Evolutionary conservation across 2,113 vertebrate genomes (phyloP), one percentile per base, ranked within the genome.

Genomic region (Ascaphus truei): DNA sequence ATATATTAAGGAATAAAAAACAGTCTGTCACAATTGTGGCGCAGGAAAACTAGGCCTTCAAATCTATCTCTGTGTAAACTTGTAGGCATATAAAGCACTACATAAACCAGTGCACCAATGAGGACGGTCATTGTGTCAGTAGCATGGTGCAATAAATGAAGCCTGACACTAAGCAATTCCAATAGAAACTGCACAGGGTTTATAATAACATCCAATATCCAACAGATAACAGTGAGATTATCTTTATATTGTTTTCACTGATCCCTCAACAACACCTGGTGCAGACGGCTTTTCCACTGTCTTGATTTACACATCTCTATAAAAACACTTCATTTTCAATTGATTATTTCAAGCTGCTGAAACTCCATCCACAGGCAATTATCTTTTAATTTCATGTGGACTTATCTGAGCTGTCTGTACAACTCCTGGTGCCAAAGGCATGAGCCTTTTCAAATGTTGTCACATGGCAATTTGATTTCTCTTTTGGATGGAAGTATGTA

Each of bases 321-420:
- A 30, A 18, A 10, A 30, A 53, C 8, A 45, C 16, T 45, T 45
- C 41, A 77, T 81, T 76, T 73, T 62, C 75, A 81, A 73, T 67
- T 59, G 37, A 83, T 84, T 76, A 68, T 73, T 80, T 84, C 73
- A 79, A 74, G 78, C 68, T 12, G 51, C 33, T 74, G 74, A 48
- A 71, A 80, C 79, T 81, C 78, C 75, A 79, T 74, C 77, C 72
- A 65, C 73, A 62, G 48, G 31, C 72, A 81, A 76, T 80, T 79
- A 75, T 11, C 47, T 57, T 62, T 74, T 75, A 57, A 59, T 77
- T 86, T 80, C 78, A 78, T 81, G 76, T 85, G 81, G 82, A 88
- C 80, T 75, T 77, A 82, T 84, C 83, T 82, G 72, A 77, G 75
- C 81, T 80, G 74, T 83, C 82, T 80, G 74, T 81, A 83, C 84